Evolutionary conservation across 2,113 vertebrate species (phyloP), one percentile per base, ranked within the genome.

Genomic region (Acanthochromis polyacanthus): DNA sequence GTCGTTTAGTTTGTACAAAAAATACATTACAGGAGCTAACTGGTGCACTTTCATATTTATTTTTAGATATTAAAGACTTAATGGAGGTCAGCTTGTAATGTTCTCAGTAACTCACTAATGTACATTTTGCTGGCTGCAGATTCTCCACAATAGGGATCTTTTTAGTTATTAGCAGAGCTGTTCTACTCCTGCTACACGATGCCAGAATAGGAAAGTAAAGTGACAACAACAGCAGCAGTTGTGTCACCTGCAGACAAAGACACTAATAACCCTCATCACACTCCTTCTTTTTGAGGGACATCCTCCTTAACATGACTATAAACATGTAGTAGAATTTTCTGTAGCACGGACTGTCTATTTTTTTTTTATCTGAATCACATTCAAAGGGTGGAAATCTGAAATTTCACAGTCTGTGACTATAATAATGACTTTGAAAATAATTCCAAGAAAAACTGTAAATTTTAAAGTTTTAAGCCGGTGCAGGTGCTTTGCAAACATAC

Each of bases 1-100:
- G 65, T 43, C 66, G 28, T 58, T 82, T 63, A 48, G 36, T 79
- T 38, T 4, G 15, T 56, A 36, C 65, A 71, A 72, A 84, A 69
- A 64, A 68, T 70, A 28, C 48, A 70, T 83, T 51, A 55, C 45
- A 72, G 46, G 30, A 46, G n/a, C 46, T 60, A 64, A 82, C 58
- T 53, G 52, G 40, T n/a, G 14, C 10, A 14, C 80, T 62, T 72
- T 77, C 15, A 72, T 71, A 51, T 40, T 56, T 36, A 11, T 73
- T 53, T 9, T 51, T 45, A 40, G 15, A 28, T 45, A 38, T 19
- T 43, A 36, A 72, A 30, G 23, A 50, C 23, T 46, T 45, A 20
- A 51, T 46, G 51, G 22, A 63, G 10, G 17, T 17, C 0, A 36
- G 10, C 25, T 17, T 62, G 19, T 61, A 73, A 22, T 67, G 14